Conservation (phyloP, 1,140 invertebrate genomes). For the Frieseomelitta varia region DNA sequence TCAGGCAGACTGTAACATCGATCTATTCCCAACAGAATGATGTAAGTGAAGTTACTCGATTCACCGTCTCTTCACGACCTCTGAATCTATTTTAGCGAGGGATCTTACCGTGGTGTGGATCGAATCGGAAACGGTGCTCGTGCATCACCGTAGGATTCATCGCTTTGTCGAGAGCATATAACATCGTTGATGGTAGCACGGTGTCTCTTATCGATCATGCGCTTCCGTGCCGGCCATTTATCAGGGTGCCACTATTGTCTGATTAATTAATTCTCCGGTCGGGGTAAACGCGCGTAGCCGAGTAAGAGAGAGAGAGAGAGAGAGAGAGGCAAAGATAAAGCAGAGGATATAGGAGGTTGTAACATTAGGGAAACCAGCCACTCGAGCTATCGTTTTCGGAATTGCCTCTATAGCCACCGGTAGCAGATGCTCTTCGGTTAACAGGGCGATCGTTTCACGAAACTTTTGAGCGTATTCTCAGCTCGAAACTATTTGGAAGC, state of each 20-base stretch:
- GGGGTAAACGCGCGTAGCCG: background rate
- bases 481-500: background rate
- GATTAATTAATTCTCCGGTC: conserved; percentile 54
- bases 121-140: background rate
- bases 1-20: background rate
- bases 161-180: background rate
- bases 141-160: background rate
- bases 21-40: background rate
- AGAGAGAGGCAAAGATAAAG: background rate
- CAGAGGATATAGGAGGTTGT: background rate
- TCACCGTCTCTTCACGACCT: background rate
- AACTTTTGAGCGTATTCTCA: conserved; percentile 22
- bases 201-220: conserved; percentile 43
- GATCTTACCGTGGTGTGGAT: background rate
- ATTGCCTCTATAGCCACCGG: conserved; percentile 11
- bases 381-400: conserved; percentile 41
- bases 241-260: conserved; percentile 29
- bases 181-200: conserved; percentile 13
- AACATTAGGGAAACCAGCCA: conserved; percentile 17
- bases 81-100: background rate
- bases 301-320: background rate
- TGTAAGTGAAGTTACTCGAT: background rate
- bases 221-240: conserved; percentile 44
- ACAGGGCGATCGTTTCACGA: conserved; percentile 3
- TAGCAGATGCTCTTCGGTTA: conserved; percentile 46